phyloP scores from a whole-genome alignment of 2,888 invertebrate genomes.

The Seira musarum region DNA sequence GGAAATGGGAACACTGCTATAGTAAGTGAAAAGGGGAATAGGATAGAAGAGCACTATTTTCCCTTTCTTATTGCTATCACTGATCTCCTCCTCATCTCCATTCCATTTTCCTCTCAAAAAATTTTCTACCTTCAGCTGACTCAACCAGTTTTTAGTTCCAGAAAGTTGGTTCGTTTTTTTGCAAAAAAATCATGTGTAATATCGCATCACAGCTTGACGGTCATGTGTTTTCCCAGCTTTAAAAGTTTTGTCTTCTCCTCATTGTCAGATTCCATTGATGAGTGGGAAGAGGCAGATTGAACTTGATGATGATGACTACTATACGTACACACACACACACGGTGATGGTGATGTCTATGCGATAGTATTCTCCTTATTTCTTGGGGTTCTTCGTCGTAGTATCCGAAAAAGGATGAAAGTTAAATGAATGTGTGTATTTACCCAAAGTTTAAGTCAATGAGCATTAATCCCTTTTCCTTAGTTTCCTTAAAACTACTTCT shows the following conservation, averaged over 20 bases:
- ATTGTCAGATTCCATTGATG: not conserved
- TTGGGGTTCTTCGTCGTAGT: not conserved
- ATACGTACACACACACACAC: not conserved
- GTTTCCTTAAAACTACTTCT: not conserved
- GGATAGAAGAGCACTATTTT: too few relatives aligned
- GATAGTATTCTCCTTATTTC: not conserved
- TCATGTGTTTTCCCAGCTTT: not conserved
- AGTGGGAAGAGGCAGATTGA: not conserved
- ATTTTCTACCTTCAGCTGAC: not conserved
- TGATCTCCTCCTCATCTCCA: not conserved
- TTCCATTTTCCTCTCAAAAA: not conserved
- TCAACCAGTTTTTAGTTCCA: not conserved
- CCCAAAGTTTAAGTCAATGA: conserved; percentile 39
- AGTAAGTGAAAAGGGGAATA: too few relatives aligned
- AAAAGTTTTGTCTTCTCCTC: not conserved
- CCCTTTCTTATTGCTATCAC: not conserved
- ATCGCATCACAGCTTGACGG: too few relatives aligned
- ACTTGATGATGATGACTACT: conserved; percentile 5
- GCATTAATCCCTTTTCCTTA: conserved; percentile 32
- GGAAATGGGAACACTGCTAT: too few relatives aligned
- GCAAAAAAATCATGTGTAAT: too few relatives aligned
- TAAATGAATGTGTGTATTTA: conserved; percentile 30
- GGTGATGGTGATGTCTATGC: conserved; percentile 3
- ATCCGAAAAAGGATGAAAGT: not conserved
- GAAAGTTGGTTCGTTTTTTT: too few relatives aligned